Evolutionary conservation across 2,797 vertebrate species (phyloP).

Genomic region (Phoxinus dragarum): DNA sequence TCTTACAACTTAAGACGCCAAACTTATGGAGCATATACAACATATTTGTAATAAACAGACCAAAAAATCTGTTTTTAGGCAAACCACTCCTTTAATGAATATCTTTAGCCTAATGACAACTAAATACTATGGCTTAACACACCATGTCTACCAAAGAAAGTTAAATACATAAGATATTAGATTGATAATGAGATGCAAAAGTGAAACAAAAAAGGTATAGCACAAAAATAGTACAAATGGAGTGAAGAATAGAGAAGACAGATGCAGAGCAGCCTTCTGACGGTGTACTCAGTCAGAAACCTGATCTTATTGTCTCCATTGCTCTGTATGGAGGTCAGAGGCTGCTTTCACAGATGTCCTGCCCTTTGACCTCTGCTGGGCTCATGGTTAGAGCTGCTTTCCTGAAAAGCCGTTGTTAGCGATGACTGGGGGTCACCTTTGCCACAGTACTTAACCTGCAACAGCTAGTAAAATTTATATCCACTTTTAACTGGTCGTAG

Average conservation of each 20-base stretch:
- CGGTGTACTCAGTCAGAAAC: conserved; percentile 53
- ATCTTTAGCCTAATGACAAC: not conserved
- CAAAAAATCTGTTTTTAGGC: not conserved
- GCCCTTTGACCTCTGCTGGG: conserved; percentile 52
- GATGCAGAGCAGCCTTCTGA: conserved; percentile 39
- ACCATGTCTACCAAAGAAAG: not conserved
- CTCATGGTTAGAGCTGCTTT: conserved; percentile 47
- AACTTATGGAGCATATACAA: not conserved
- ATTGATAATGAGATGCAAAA: not conserved
- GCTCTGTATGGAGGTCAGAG: conserved; percentile 53
- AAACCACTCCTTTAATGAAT: not conserved
- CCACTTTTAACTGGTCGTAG: conserved; percentile 36
- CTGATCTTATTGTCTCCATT: conserved; percentile 56
- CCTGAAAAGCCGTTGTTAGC: conserved; percentile 55
- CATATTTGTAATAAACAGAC: not conserved
- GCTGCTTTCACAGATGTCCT: conserved; percentile 63
- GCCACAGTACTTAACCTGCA: conserved; percentile 46
- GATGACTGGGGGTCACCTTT: conserved; percentile 40
- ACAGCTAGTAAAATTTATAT: conserved; percentile 50
- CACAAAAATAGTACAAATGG: not conserved
- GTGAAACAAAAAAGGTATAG: not conserved
- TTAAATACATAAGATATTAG: not conserved
- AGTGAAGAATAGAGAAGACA: conserved; percentile 38
- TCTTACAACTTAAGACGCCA: not conserved
- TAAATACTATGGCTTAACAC: not conserved